Base-by-base conservation (phyloP, 2,113 vertebrate genomes). In the Reinhardtius hippoglossoides region DNA sequence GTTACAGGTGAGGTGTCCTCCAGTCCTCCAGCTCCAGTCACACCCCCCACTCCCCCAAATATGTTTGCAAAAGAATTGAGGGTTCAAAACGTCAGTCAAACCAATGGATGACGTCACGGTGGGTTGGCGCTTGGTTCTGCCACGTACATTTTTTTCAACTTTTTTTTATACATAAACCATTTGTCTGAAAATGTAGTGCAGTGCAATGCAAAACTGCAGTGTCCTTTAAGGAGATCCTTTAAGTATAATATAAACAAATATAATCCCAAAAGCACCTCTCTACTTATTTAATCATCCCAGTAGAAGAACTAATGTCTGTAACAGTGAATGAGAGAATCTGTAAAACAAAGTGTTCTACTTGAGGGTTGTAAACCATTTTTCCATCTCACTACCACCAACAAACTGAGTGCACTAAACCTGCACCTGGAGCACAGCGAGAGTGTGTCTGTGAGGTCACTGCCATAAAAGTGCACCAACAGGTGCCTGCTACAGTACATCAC, bases 381-480 rank as follows among this genome's bases (percentile, higher is more conserved):
- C 87, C 78, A 80, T 89, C 67, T 92, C 74, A 76, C 78, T 67
- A 80, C 73, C 76, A 74, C 68, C 81, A 76, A 79, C 87, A 84
- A 44, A 81, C 71, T 80, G 80, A 82, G 76, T 81, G 81, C 83
- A 85, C 81, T 87, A 84, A 89, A 86, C 83, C 64, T 74, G 76
- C 37, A 50, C 78, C 72, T 84, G 84, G 67, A 87, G 84, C 84
- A 21, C 87, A 91, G 86, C n/a, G 78, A 78, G 87, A 86, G 88
- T 88, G 90, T 71, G 81, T 89, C 74, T 89, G 87, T 63, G 89
- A 90, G 91, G 90, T 91, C 90, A 92, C 35, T 76, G 75, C 77
- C 76, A 85, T 92, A 89, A 89, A 91, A 84, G 83, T 76, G 78
- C 80, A 80, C 57, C 84, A 86, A 88, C 84, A 93, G 87, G 90